These are phyloP conservation scores for Colistium nudipinnis DNA, from an alignment of 2,113 vertebrate genomes.

Conservation along the genomic window DNA sequence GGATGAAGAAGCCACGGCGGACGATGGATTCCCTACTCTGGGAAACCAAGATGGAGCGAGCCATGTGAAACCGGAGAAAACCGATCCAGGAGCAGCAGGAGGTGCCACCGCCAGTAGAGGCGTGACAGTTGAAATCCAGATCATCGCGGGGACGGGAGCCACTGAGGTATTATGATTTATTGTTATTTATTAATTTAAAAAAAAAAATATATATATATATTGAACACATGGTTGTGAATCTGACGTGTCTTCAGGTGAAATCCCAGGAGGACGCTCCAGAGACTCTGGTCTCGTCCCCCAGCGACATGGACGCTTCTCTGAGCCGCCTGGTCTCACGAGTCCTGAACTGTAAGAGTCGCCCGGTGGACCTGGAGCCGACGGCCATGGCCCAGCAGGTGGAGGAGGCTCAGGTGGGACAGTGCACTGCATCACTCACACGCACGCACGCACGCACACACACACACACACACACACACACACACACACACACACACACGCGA, in stretches of 20 bases:
- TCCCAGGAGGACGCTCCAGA: constrained; percentile 44
- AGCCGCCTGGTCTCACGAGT: constrained; percentile 80
- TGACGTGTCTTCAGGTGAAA: constrained; percentile 49
- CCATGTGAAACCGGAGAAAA: constrained; percentile 9
- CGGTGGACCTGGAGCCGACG: constrained; percentile 81
- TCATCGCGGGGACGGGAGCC: constrained; percentile 39
- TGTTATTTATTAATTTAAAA: neutral
- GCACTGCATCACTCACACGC: neutral
- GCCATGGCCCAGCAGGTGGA: constrained; percentile 86
- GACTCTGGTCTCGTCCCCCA: constrained; percentile 30
- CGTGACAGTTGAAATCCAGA: constrained; percentile 65
- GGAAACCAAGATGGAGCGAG: neutral
- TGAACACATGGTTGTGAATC: neutral
- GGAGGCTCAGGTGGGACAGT: constrained; percentile 85
- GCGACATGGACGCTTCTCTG: constrained; percentile 71
- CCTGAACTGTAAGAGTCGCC: constrained; percentile 80
- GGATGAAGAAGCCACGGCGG: neutral
- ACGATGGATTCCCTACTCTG: neutral
- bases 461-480: no score
- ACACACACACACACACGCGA: no score
- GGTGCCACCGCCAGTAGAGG: constrained; percentile 50
- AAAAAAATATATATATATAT: neutral
- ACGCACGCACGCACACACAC: no score
- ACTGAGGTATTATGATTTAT: constrained; percentile 63
- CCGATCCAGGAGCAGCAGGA: constrained; percentile 20